Percentiles rank a stretch among this genome's conserved stretches.
These are phyloP conservation scores for Orthosia gothica DNA, from an alignment of 2,888 invertebrate genomes.

Conservation along the genomic window DNA sequence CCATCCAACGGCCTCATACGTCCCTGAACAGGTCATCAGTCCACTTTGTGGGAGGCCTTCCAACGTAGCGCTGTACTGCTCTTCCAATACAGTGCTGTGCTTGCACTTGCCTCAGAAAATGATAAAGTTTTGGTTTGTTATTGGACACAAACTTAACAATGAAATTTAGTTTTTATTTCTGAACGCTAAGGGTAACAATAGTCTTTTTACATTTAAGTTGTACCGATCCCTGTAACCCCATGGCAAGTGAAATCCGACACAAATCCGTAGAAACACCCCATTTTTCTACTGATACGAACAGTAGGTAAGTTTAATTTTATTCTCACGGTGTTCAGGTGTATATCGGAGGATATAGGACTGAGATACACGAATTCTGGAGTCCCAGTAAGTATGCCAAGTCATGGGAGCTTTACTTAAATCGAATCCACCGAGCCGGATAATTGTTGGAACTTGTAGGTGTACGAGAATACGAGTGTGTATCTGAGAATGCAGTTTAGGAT, in stretches of 20 bases:
- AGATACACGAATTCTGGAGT: conserved; percentile 49
- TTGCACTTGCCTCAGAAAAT: too few relatives aligned
- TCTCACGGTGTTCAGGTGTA: conserved; percentile 43
- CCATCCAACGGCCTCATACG: too few relatives aligned
- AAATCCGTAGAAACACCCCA: conserved; percentile 37
- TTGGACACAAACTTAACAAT: neutral
- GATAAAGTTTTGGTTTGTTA: too few relatives aligned
- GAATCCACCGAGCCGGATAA: conserved; percentile 70
- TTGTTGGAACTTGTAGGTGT: conserved; percentile 58
- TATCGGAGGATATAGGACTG: conserved; percentile 27
- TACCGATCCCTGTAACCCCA: neutral
- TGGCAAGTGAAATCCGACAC: conserved; percentile 15
- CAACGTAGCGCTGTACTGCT: too few relatives aligned
- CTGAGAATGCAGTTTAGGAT: conserved; percentile 47
- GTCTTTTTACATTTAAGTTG: neutral
- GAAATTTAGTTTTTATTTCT: neutral
- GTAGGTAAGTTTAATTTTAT: conserved; percentile 40
- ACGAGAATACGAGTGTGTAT: conserved; percentile 33
- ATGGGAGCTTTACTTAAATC: conserved; percentile 68
- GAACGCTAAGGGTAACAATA: neutral
- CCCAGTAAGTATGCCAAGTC: conserved; percentile 66
- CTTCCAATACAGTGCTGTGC: too few relatives aligned
- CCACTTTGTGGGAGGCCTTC: too few relatives aligned
- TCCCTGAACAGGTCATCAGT: too few relatives aligned
- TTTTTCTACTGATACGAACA: conserved; percentile 25